phyloP scores from a whole-genome alignment of 2,888 invertebrate genomes.

The Zootermopsis nevadensis region DNA sequence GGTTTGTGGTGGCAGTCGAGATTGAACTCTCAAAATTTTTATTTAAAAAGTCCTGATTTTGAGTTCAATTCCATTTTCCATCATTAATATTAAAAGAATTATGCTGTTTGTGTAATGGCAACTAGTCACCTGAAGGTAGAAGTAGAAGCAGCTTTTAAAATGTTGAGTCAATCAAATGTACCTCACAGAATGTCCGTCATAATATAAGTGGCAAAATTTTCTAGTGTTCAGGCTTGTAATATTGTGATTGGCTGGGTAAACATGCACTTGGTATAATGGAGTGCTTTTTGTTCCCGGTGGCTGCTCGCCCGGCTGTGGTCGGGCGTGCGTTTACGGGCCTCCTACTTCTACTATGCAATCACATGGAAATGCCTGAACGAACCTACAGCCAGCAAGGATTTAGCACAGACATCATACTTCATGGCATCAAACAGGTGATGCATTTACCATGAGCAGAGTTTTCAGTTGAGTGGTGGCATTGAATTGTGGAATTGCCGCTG shows the following conservation, averaged over 20 bases:
- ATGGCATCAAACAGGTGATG: conserved; percentile 95
- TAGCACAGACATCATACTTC: conserved; percentile 98
- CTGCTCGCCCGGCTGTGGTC: conserved; percentile 39
- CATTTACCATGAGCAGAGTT: neutral
- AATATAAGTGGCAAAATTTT: neutral
- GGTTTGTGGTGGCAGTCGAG: no score
- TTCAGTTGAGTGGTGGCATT: neutral
- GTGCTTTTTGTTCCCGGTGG: conserved; percentile 53
- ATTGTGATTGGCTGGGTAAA: neutral
- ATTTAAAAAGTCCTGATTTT: no score
- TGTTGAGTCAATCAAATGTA: no score
- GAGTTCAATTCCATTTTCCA: no score
- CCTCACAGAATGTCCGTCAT: no score
- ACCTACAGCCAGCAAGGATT: conserved; percentile 87
- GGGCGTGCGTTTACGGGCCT: conserved; percentile 28
- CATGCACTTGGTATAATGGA: conserved; percentile 46
- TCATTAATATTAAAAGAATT: no score
- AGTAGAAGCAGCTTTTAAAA: no score
- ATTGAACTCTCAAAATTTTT: no score
- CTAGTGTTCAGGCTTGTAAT: neutral
- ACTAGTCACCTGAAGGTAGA: no score
- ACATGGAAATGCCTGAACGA: conserved; percentile 27
- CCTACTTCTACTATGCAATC: conserved; percentile 7
- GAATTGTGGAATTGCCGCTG: neutral
- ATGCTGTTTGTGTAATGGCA: no score